Conservation (phyloP, 2,888 invertebrate genomes). For the Melanchra persicariae region DNA sequence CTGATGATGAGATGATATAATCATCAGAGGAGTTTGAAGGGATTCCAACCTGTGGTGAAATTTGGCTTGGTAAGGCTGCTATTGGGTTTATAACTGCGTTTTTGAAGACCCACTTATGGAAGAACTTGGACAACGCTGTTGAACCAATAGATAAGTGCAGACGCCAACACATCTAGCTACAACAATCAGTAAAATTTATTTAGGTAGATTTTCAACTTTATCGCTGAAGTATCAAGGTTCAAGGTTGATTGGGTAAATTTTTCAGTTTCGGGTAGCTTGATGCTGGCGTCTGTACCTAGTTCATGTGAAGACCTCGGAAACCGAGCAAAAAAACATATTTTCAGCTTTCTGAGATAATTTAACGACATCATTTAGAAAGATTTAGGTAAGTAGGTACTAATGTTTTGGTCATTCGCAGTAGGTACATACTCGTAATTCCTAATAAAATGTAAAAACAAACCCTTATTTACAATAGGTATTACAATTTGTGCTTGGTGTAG, state of each 20-base stretch:
- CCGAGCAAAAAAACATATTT: not conserved
- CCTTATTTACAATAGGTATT: constrained; percentile 48
- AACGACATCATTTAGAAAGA: not conserved
- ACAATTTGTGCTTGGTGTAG: constrained; percentile 53
- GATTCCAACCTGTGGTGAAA: not conserved
- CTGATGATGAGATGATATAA: too few species aligned
- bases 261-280: too few species aligned
- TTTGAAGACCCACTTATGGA: too few species aligned
- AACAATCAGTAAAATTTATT: too few species aligned
- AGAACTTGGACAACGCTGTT: not conserved
- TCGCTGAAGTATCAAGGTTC: too few species aligned
- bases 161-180: too few species aligned
- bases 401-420: not conserved
- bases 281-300: too few species aligned
- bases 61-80: not conserved
- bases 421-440: too few species aligned
- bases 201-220: too few species aligned
- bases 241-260: too few species aligned
- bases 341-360: not conserved
- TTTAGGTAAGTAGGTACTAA: too few species aligned
- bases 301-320: not conserved
- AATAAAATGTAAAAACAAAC: not conserved
- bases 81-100: not conserved
- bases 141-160: not conserved
- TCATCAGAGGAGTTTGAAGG: not conserved